Conservation (phyloP, 2,888 invertebrate species). For the Dexiosoma caninum region DNA sequence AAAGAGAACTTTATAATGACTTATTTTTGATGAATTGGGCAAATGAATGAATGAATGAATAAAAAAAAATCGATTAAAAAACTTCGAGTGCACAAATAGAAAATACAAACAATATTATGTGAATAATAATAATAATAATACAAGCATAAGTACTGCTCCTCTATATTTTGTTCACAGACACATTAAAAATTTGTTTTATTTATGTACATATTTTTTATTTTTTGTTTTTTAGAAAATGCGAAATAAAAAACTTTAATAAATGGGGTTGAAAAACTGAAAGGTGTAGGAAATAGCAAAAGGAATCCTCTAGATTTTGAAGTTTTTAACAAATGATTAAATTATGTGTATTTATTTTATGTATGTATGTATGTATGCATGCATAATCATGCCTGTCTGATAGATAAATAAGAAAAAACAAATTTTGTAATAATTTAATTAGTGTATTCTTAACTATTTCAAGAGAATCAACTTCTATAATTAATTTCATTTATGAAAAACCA, state of each 20-base stretch:
- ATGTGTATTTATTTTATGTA: slow-evolving; percentile 14
- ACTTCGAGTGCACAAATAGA: slow-evolving; percentile 60
- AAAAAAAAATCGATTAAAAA: slow-evolving; percentile 64
- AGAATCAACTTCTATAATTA: background rate
- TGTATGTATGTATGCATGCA: slow-evolving; percentile 3
- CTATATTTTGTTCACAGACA: slow-evolving; percentile 33
- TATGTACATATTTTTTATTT: too few relatives aligned
- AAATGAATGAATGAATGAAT: slow-evolving; percentile 72
- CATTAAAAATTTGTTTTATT: slow-evolving; percentile 8
- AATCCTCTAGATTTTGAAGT: slow-evolving; percentile 30
- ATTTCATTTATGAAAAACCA: background rate
- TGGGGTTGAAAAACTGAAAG: slow-evolving; percentile 48
- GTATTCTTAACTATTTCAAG: background rate
- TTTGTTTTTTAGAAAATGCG: slow-evolving; percentile 18
- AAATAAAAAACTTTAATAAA: slow-evolving; percentile 44
- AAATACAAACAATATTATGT: slow-evolving; percentile 56
- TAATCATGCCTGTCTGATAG: too few relatives aligned
- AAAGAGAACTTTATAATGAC: slow-evolving; percentile 74
- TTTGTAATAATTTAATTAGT: background rate
- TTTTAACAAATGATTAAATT: slow-evolving; percentile 21
- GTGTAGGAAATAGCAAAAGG: background rate
- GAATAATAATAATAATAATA: background rate
- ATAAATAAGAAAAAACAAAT: too few relatives aligned
- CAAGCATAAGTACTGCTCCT: background rate
- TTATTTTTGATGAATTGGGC: slow-evolving; percentile 77